Base-by-base conservation (phyloP, 2,888 invertebrate species). In the Phengaris alcon region DNA sequence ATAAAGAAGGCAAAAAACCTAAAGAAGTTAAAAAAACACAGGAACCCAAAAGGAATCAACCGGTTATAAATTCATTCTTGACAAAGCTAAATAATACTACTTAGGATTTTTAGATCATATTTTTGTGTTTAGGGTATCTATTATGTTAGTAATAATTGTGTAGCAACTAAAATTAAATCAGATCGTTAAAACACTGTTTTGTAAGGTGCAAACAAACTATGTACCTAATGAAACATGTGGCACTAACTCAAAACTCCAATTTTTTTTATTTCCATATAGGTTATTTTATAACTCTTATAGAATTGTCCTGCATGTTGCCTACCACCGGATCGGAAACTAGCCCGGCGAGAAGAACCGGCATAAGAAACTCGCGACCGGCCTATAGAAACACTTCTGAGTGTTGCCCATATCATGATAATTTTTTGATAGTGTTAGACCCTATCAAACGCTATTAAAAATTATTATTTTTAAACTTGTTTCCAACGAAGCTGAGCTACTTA, bases 31-130 rank as follows among this genome's bases (percentile, higher is more conserved):
- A 89, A 80, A 92, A 90, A 78, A 82, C 80, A 13, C 82, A 82
- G 78, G 91, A 91, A 75, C 78, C 80, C 57, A 91, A 88, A 80
- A 91, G 90, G 80, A 90, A 88, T 82, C 93, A 93, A 77, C 90
- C 87, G 0, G 92, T 89, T 73, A 93, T 93, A 76, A 93, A 93
- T 80, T 82, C 87, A 74, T 93, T 93, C 82, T 85, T 93, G 79
- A 89, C 87, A 68, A 93, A 92, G 84, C 79, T 89, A 75, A 85
- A 85, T 35, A 78, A 77, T 54, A 75, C 73, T 54, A 75, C 73
- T 69, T 68, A 77, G 52, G 15, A 48, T 44, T 54, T 75, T 51
- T 55, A 15, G 46, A 44, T 1, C 13, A n/a, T 74, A 35, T 35
- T 3, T 64, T 64, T 54, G 9, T 51, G 35, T 52, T 54, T 52